Base-by-base conservation (phyloP, 2,888 invertebrate genomes). In the Agonopterix arenella region DNA sequence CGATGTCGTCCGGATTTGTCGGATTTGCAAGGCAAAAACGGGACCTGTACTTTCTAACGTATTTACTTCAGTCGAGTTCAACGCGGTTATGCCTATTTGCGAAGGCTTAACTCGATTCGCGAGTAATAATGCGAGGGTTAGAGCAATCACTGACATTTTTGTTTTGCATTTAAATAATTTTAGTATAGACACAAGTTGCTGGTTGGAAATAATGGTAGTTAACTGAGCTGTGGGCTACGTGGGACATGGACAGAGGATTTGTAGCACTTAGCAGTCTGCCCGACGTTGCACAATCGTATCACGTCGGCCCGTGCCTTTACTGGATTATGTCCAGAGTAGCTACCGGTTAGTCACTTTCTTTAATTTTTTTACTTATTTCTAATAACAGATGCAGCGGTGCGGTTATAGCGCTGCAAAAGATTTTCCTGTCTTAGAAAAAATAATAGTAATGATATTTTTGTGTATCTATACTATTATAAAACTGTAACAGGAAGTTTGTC, bases 191-290 rank as follows among this genome's bases (percentile, higher is more conserved):
- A 53, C 62, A 63, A 61, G 67, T 63, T 63, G 62, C 58, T 52
- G 51, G 54, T 52, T 58, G 68, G 59, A 28, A 28, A 28, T 66
- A 68, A 58, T 59, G 60, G 64, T 57, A 56, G 61, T 62, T 66
- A 61, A 77, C 75, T 76, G 75, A 74, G 57, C 64, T 58, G 28
- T 53, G 59, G 68, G 67, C 62, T 11, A 8, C 11, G 66, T 53
- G 66, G 73, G 70, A 66, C 74, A 68, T 68, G 75, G 62, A 68
- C 69, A 70, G 75, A 69, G 88, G 86, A 88, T 88, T 88, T 86
- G 81, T 84, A 78, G 88, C 88, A 88, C 88, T 88, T 89, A 78
- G 75, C 64, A 73, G 88, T 86, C 88, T 88, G 86, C 88, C 79
- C 76, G 46, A 11, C 76, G 76, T 78, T 72, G 72, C 70, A 80